Conservation (phyloP, 2,113 vertebrate genomes). For the Chlorodrepanis virens region DNA sequence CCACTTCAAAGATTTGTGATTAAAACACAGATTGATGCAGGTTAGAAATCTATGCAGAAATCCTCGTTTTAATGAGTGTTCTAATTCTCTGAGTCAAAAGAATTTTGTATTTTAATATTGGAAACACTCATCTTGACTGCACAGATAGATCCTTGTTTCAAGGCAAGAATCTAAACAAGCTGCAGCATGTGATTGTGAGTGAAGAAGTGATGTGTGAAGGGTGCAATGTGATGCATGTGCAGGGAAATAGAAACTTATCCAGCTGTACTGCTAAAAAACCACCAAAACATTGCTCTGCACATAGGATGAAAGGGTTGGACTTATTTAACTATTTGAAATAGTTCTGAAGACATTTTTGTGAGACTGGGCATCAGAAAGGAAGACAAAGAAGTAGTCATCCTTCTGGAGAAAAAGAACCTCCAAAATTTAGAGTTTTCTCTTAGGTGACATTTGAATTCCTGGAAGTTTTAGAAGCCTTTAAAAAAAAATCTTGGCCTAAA, state of each 20-base stretch:
- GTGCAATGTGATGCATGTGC: neutral
- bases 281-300: neutral
- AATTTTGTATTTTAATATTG: neutral
- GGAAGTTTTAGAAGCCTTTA: neutral
- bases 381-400: neutral
- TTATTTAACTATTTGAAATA: neutral
- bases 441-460: neutral
- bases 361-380: neutral
- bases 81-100: constrained; percentile 10
- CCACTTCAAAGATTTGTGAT: neutral
- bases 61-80: neutral
- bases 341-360: neutral
- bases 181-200: neutral
- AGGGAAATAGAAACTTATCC: neutral
- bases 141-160: neutral
- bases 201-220: neutral
- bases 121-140: neutral
- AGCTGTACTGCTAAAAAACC: neutral
- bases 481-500: neutral
- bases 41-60: neutral
- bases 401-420: neutral
- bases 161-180: neutral
- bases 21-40: neutral
- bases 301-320: neutral
- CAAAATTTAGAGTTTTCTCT: neutral